Percentiles rank a stretch among this genome's conserved stretches.
Conservation (phyloP, 2,888 invertebrate genomes). For the Colletes collaris region DNA sequence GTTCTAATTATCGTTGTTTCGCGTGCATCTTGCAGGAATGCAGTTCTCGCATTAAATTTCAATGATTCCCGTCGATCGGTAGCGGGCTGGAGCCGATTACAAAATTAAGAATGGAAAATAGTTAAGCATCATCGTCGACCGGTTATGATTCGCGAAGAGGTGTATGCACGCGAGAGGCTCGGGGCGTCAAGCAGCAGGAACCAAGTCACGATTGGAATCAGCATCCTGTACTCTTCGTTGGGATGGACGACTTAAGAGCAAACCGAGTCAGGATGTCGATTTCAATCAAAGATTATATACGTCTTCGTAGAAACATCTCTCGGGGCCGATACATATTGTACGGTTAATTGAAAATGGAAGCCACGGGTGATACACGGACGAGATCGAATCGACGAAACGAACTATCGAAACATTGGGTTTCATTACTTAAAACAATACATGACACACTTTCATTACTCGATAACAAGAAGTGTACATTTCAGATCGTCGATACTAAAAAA, state of each 20-base stretch:
- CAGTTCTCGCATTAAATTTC: not conserved
- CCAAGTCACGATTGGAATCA: slow-evolving; percentile 52
- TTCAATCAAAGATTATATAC: slow-evolving; percentile 59
- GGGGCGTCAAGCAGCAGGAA: slow-evolving; percentile 36
- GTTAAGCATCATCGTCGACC: slow-evolving; percentile 45
- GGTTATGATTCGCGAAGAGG: slow-evolving; percentile 41
- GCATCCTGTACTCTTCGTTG: slow-evolving; percentile 42
- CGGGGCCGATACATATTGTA: slow-evolving; percentile 35
- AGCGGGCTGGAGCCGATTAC: slow-evolving; percentile 17
- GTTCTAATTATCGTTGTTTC: not conserved
- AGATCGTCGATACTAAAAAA: too few relatives aligned
- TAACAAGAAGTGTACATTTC: not conserved
- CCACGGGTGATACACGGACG: slow-evolving; percentile 23
- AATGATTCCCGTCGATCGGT: slow-evolving; percentile 13
- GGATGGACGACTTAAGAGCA: slow-evolving; percentile 36
- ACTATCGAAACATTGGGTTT: not conserved
- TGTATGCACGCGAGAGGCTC: slow-evolving; percentile 21
- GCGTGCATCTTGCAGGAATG: not conserved
- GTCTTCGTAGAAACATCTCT: slow-evolving; percentile 54
- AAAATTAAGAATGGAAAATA: slow-evolving; percentile 25
- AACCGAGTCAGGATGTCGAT: slow-evolving; percentile 47
- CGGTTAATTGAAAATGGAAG: slow-evolving; percentile 53
- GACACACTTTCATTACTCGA: not conserved
- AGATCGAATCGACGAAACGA: slow-evolving; percentile 25
- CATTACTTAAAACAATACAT: not conserved